Percentiles rank a stretch among this genome's conserved stretches.
These are phyloP conservation scores for Pocillopora grandis DNA, from an alignment of 92 coral and sea anemone genomes.

Conservation along the genomic window DNA sequence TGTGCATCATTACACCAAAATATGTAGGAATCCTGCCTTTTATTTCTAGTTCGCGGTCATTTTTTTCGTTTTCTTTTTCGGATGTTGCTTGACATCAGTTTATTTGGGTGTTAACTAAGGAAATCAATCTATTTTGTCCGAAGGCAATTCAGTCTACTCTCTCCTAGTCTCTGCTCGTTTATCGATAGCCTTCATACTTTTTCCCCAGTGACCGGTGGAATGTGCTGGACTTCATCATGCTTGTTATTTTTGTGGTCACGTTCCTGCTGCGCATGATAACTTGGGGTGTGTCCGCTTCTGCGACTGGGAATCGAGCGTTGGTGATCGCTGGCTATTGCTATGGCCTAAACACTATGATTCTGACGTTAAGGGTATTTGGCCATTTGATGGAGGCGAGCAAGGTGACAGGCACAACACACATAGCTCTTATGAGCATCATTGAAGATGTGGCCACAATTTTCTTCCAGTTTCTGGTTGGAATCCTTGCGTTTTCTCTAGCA, in stretches of 20 bases:
- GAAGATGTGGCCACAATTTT: conserved; percentile 42
- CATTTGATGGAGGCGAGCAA: conserved; percentile 49
- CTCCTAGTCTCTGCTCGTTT: too few species aligned
- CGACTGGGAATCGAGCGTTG: conserved; percentile 31
- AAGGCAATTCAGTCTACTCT: too few species aligned
- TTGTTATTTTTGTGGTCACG: conserved; percentile 25
- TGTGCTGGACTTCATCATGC: conserved; percentile 34
- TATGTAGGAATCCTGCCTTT: too few species aligned
- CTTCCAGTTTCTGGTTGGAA: conserved; percentile 37
- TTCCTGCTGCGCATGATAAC: conserved; percentile 43
- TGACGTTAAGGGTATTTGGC: conserved; percentile 52
- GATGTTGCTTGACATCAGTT: too few species aligned
- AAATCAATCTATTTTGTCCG: too few species aligned
- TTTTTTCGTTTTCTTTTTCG: too few species aligned
- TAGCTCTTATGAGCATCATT: conserved; percentile 52
- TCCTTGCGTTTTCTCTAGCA: conserved; percentile 51
- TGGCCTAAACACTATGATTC: conserved; percentile 48
- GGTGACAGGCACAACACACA: conserved; percentile 41
- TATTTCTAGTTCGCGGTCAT: too few species aligned
- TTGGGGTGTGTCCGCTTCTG: conserved; percentile 34
- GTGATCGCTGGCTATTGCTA: conserved; percentile 49
- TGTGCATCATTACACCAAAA: too few species aligned
- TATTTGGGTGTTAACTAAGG: too few species aligned
- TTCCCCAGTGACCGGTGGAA: conserved; percentile 54
- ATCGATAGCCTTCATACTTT: too few species aligned